Base-by-base conservation (phyloP, 2,797 vertebrate species). In the Hippocampus kuda region DNA sequence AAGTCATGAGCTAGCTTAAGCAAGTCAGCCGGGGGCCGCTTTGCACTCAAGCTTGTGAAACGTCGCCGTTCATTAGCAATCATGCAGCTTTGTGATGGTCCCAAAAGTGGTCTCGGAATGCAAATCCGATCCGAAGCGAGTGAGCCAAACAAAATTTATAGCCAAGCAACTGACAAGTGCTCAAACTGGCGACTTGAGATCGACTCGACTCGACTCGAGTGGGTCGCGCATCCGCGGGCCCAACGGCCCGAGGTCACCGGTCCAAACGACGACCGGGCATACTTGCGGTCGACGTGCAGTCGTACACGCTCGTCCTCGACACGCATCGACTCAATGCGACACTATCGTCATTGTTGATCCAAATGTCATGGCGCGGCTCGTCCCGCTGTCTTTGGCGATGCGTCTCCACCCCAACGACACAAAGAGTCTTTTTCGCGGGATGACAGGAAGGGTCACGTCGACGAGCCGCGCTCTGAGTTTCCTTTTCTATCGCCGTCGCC, bases 371-470 rank as follows among this genome's bases (percentile, higher is more conserved):
- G 44, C 7, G 41, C 74, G 69, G 77, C 73, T 74, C 41, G 76
- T 72, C 68, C 73, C 72, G 63, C 78, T 84, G 85, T 87, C 79
- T 77, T 79, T 73, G 59, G 2, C 4, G 56, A 68, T 83, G 86
- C 82, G 83, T 88, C 83, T 59, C 66, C 77, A 9, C 66, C 72
- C 70, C 13, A 49, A 68, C n/a, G 71, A 79, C 30, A 89, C 86
- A 89, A 87, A 84, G 83, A 62, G 74, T 87, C 80, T 87, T 57
- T 80, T 72, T 67, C 11, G 64, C 68, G 83, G 79, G 81, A 84
- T 84, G 83, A 73, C 70, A 46, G 66, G 74, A 80, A 85, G 85
- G 34, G 85, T 89, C 86, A 87, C 49, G 65, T 81, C 79, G 79
- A 75, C 76, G 73, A 82, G 73, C 71, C 2, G 67, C 67, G 65